A percentile compares a stretch with the other conserved stretches of the same genome.
These are phyloP conservation scores for Thalassophryne amazonica DNA, from an alignment of 2,797 vertebrate genomes.

Conservation along the genomic window DNA sequence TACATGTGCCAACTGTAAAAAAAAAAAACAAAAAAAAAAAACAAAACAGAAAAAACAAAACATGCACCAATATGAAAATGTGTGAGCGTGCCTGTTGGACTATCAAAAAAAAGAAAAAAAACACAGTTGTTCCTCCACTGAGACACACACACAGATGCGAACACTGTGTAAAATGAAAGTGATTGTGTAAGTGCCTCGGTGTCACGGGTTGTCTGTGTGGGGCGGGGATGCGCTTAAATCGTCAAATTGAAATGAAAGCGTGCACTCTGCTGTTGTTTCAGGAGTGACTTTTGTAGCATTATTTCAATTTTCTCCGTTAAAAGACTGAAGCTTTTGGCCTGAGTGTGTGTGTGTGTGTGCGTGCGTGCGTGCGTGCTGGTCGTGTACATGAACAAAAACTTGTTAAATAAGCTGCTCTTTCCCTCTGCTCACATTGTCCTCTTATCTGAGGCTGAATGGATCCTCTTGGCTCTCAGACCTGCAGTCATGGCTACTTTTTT, in stretches of 20 bases:
- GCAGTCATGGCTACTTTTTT: constrained; percentile 52
- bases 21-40: constrained; percentile 39
- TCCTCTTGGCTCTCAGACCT: constrained; percentile 25
- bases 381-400: constrained; percentile 67
- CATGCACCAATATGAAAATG: constrained; percentile 63
- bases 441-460: constrained; percentile 42
- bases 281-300: too few relatives aligned
- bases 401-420: constrained; percentile 25
- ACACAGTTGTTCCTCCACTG: constrained; percentile 58
- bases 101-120: constrained; percentile 34
- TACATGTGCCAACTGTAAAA: constrained; percentile 86
- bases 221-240: constrained; percentile 36
- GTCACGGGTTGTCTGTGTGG: constrained; percentile 38
- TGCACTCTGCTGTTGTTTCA: too few relatives aligned
- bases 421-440: constrained; percentile 17
- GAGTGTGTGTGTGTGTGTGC: constrained; percentile 2
- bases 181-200: constrained; percentile 69
- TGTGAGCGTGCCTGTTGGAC: constrained; percentile 46
- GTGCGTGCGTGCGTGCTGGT: constrained; percentile 27
- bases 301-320: not conserved
- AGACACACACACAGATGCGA: constrained; percentile 28
- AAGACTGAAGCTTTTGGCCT: constrained; percentile 9
- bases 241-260: constrained; percentile 67
- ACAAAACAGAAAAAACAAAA: constrained; percentile 71
- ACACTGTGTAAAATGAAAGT: constrained; percentile 49